phyloP scores from a whole-genome alignment of 2,888 invertebrate species.

The Deilephila elpenor region DNA sequence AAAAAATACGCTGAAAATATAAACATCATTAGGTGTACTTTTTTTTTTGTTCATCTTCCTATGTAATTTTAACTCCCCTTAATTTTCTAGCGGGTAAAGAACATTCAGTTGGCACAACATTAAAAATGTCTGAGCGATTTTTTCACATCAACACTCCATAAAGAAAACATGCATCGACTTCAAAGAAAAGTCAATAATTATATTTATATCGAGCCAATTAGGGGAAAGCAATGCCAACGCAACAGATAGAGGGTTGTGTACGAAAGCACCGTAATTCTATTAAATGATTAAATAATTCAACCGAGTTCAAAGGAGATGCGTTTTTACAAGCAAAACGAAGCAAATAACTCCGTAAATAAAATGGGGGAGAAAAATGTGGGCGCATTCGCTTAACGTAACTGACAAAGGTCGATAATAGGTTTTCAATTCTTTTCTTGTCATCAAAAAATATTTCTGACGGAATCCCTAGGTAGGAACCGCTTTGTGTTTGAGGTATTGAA shows the following conservation, averaged over 20 bases:
- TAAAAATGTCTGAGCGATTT: constrained; percentile 47
- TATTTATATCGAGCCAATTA: constrained; percentile 75
- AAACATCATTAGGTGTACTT: no score
- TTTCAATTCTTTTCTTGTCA: constrained; percentile 25
- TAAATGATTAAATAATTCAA: constrained; percentile 83
- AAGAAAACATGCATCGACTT: constrained; percentile 47
- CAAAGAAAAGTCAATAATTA: constrained; percentile 61
- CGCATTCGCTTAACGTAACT: constrained; percentile 60
- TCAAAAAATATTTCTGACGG: constrained; percentile 31
- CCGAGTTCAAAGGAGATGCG: constrained; percentile 81
- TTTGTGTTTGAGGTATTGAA: constrained; percentile 22
- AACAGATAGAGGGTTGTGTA: constrained; percentile 70
- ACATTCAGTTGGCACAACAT: not conserved
- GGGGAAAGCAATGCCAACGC: constrained; percentile 56
- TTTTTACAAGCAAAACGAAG: constrained; percentile 78
- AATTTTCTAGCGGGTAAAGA: not conserved
- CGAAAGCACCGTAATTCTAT: constrained; percentile 77
- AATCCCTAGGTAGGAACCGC: constrained; percentile 11
- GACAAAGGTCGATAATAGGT: constrained; percentile 47
- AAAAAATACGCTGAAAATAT: no score
- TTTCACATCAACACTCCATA: constrained; percentile 39
- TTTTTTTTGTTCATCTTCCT: not conserved
- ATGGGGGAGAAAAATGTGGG: constrained; percentile 66
- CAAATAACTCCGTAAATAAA: constrained; percentile 73
- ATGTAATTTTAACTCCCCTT: not conserved